Base-by-base conservation (phyloP, 2,888 invertebrate species). In the Orthosia cruda region DNA sequence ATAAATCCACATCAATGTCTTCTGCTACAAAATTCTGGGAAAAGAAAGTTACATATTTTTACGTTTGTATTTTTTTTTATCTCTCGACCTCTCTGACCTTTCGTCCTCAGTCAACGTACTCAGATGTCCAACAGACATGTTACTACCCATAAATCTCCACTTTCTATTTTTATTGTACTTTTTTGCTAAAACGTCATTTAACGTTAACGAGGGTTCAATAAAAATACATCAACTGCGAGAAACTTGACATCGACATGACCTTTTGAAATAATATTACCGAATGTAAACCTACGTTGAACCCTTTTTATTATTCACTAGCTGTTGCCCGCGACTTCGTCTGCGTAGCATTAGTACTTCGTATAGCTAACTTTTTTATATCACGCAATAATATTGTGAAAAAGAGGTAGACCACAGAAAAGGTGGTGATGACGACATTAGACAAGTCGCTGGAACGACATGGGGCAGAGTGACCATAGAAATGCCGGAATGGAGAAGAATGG, bases 181-280 rank as follows among this genome's bases (percentile, higher is more conserved):
- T 85, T 80, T 68, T 68, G 50, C 54, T 70, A 55, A 71, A 72
- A 79, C 74, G 88, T 83, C 86, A 75, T 77, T 79, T 75, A 58
- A 78, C 69, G 64, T 52, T 81, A 79, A 86, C 81, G 71, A 84
- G 82, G 74, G 75, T 81, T 20, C 62, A 66, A 82, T 79, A 77
- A 83, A 80, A 82, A 71, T 80, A 84, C 49, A 84, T 72, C 80
- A 80, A 12, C 20, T 52, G 72, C 61, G 66, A 69, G 47, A 2
- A 59, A 65, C 75, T 71, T 75, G 58, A 74, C 66, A 67, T 72
- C 69, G 69, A n/a, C 50, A 49, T 61, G 61, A 11, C 67, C 65
- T 61, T 71, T 18, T 75, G 58, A 75, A 76, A 85, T 40, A 82
- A 82, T 74, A 64, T 73, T 40, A 59, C 47, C 61, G 50, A 40